Base-by-base conservation (phyloP, 2,113 vertebrate species). In the Labeo rohita region DNA sequence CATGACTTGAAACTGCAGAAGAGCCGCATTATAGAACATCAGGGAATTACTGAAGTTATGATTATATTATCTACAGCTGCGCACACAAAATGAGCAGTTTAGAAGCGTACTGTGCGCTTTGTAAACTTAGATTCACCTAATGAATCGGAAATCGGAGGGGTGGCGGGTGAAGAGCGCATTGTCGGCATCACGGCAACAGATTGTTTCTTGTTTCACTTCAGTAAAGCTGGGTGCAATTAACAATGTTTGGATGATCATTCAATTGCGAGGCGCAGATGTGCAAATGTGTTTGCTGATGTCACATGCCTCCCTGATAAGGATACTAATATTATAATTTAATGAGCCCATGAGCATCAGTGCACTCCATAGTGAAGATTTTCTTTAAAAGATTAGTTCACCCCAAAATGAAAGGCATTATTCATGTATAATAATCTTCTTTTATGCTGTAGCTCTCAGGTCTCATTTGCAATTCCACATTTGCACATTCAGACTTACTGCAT, bases 241-340 rank as follows among this genome's bases (percentile, higher is more conserved):
- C 63, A 82, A 52, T 80, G 79, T 82, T 82, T 82, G 80, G 65
- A 70, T 70, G 63, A 82, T 82, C 80, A 36, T 70, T 82, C 80
- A 52, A 39, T 70, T 70, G 63, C 23, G 16, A 66, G 45, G 18
- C 75, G 61, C 43, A 70, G 80, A 52, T 68, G 43, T 52, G 47
- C 80, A 82, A 82, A 82, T 81, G 45, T 34, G 63, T 82, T 82
- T 82, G 65, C 39, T 80, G 78, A 70, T 70, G 80, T 82, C 80
- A 70, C 28, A 82, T 36, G 80, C 63, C 5, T 18, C 63, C 34
- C n/a, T 82, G 47, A 70, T 82, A 82, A 50, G 18, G 28, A 82
- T 82, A 36, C 9, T 82, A 34, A 82, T 82, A 82, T 28, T 65
- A 11, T 15, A 56, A 82, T 68, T 11, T 36, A 68, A 82, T 50